Conservation (phyloP, 1,140 invertebrate genomes). For the Charaxes varanes region DNA sequence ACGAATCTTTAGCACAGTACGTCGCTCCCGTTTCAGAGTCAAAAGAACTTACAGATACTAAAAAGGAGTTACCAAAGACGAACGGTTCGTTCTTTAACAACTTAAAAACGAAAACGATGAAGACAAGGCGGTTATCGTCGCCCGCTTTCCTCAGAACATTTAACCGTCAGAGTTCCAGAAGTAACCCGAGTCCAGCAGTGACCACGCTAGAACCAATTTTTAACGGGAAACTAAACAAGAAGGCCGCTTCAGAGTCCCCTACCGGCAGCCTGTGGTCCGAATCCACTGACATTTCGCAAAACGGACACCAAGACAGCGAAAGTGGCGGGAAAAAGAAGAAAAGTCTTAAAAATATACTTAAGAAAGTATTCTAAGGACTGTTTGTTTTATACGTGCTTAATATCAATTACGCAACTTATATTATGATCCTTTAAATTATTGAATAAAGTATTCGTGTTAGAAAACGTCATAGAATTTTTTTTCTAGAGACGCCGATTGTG, state of each 20-base stretch:
- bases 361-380: constrained; percentile 77
- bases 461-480: constrained; percentile 46
- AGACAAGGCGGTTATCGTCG: constrained; percentile 75
- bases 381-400: constrained; percentile 29
- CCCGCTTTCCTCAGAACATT: constrained; percentile 79
- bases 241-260: constrained; percentile 62
- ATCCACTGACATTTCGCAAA: constrained; percentile 64
- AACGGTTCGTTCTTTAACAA: constrained; percentile 70
- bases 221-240: constrained; percentile 53
- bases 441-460: constrained; percentile 46
- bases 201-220: constrained; percentile 46
- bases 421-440: constrained; percentile 57
- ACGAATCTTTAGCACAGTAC: constrained; percentile 66
- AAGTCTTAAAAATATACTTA: constrained; percentile 78
- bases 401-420: constrained; percentile 41
- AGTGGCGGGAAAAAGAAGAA: constrained; percentile 67
- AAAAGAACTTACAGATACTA: constrained; percentile 49
- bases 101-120: constrained; percentile 61
- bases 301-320: constrained; percentile 49
- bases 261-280: constrained; percentile 71
- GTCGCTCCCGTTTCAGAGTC: constrained; percentile 62
- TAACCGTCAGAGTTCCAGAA: constrained; percentile 63
- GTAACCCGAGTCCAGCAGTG: constrained; percentile 49
- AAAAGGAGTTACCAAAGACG: constrained; percentile 57
- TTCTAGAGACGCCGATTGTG: constrained; percentile 62